Percentiles rank a stretch among this genome's conserved stretches.
These are phyloP conservation scores for Octodon degus DNA, from an alignment of 2,113 vertebrate species.

Conservation along the genomic window DNA sequence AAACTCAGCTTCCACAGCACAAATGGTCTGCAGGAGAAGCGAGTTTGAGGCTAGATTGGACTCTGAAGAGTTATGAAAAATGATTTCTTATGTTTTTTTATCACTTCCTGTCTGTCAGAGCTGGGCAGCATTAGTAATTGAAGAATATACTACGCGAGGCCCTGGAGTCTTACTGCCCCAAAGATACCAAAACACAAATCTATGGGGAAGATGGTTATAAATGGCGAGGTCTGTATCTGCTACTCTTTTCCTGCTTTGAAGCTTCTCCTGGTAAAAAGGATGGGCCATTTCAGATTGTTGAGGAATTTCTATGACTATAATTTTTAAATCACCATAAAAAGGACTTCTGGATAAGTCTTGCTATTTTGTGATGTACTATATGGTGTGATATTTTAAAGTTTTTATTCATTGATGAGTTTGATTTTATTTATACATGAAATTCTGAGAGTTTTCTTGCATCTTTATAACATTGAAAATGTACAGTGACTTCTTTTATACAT, in stretches of 20 bases:
- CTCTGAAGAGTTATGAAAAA: slow-evolving; percentile 87
- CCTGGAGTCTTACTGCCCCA: slow-evolving; percentile 62
- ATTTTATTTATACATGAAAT: neutral
- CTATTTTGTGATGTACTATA: neutral
- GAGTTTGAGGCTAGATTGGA: slow-evolving; percentile 79
- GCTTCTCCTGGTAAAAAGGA: neutral
- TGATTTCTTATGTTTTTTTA: slow-evolving; percentile 74
- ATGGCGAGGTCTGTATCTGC: neutral
- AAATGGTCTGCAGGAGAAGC: slow-evolving; percentile 60
- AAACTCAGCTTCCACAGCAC: slow-evolving; percentile 63
- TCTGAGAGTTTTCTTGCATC: neutral
- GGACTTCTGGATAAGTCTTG: neutral
- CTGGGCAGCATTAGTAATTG: slow-evolving; percentile 79
- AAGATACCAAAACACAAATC: neutral
- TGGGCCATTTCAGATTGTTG: neutral
- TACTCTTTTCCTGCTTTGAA: slow-evolving; percentile 14
- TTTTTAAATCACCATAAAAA: slow-evolving; percentile 7
- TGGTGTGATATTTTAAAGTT: slow-evolving; percentile 33
- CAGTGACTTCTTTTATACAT: neutral
- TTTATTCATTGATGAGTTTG: slow-evolving; percentile 50
- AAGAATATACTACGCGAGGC: slow-evolving; percentile 79
- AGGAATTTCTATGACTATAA: slow-evolving; percentile 18
- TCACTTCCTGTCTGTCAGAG: slow-evolving; percentile 78
- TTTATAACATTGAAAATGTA: neutral
- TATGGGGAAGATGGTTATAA: neutral